Conservation (phyloP, 2,888 invertebrate species). For the Meteorus cinctellus region DNA sequence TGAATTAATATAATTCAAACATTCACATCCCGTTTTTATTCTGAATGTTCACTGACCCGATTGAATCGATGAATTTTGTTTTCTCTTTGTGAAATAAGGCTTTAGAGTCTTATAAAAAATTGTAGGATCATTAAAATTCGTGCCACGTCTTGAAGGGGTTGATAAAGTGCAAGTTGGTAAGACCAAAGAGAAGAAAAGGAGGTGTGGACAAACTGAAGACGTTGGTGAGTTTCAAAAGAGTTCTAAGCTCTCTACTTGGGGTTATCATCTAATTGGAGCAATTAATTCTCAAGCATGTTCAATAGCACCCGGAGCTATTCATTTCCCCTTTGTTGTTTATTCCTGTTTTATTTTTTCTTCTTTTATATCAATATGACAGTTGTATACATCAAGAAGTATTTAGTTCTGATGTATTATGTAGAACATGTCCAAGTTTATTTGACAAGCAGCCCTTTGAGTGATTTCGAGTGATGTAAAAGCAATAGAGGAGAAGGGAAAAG, state of each 20-base stretch:
- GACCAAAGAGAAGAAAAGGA: background rate
- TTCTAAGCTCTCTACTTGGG: background rate
- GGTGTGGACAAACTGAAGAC: background rate
- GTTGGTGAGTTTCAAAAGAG: background rate
- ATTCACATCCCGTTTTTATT: background rate
- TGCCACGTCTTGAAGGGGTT: background rate
- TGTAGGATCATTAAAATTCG: constrained; percentile 17
- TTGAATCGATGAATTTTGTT: constrained; percentile 1
- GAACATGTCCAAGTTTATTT: background rate
- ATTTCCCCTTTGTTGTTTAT: background rate
- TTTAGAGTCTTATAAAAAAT: background rate
- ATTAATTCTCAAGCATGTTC: constrained; percentile 15
- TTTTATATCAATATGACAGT: background rate
- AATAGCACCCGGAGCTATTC: background rate
- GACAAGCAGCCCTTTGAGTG: background rate
- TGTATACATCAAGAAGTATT: background rate
- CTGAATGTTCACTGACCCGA: constrained; percentile 5
- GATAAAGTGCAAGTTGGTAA: background rate
- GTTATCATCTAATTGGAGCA: constrained; percentile 18
- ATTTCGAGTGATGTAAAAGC: background rate
- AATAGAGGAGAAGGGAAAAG: background rate
- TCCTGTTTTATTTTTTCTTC: background rate
- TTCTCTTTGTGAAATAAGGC: background rate
- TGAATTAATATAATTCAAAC: background rate
- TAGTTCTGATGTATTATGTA: background rate